Evolutionary conservation across 2,113 vertebrate genomes (phyloP).

Genomic region (Gavia stellata): DNA sequence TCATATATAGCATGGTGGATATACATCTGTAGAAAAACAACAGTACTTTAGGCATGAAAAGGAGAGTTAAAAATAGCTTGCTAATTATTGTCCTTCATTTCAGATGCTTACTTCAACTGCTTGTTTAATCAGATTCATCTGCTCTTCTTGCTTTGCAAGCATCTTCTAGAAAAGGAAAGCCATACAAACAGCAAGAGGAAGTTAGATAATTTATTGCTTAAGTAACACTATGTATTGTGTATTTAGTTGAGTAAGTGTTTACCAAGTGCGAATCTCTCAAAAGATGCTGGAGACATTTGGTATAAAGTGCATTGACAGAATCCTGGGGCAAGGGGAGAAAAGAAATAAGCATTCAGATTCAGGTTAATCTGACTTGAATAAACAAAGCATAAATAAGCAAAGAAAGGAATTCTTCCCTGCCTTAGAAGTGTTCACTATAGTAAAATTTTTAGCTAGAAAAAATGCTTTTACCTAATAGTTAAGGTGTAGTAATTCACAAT

Average conservation of each 20-base stretch:
- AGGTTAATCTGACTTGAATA: not conserved
- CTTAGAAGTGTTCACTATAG: not conserved
- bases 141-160: slow-evolving; percentile 89
- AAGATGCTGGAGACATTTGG: slow-evolving; percentile 94
- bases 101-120: slow-evolving; percentile 87
- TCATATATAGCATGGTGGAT: slow-evolving; percentile 92
- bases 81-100: not conserved
- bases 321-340: slow-evolving; percentile 70
- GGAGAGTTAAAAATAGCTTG: not conserved
- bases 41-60: not conserved
- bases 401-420: not conserved
- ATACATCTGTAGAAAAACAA: slow-evolving; percentile 81
- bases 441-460: not conserved
- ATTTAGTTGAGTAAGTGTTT: slow-evolving; percentile 50
- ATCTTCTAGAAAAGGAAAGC: slow-evolving; percentile 77
- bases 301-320: slow-evolving; percentile 88
- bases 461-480: not conserved
- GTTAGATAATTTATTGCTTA: not conserved
- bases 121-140: slow-evolving; percentile 95
- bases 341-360: not conserved
- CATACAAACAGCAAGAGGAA: not conserved
- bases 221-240: not conserved
- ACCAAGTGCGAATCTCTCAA: slow-evolving; percentile 92
- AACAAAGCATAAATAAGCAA: not conserved
- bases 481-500: not conserved